These are phyloP conservation scores for Catharus bicknelli DNA, from an alignment of 2,113 vertebrate genomes.

Conservation along the genomic window DNA sequence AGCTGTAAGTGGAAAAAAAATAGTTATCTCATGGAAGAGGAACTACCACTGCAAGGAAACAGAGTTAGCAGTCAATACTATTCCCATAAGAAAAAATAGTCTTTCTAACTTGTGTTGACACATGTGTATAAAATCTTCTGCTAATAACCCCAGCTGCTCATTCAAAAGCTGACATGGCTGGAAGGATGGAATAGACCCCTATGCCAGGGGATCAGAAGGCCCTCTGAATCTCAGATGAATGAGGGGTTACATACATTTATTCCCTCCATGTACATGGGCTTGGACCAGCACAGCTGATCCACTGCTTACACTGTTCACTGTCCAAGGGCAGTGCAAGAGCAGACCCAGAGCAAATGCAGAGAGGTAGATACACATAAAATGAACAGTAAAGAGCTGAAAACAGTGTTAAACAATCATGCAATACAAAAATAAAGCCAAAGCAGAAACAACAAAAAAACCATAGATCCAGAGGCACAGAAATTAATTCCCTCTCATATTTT, in stretches of 20 bases:
- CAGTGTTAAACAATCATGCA: fast-evolving
- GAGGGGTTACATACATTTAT: not conserved
- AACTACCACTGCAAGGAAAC: not conserved
- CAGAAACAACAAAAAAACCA: not conserved
- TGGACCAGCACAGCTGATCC: not conserved
- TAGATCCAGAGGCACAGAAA: not conserved
- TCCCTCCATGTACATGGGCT: fast-evolving
- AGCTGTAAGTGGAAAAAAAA: not conserved
- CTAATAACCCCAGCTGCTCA: not conserved
- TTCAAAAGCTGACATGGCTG: not conserved
- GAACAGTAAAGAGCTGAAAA: not conserved
- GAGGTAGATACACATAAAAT: not conserved
- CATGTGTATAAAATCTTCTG: not conserved
- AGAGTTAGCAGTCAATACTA: not conserved
- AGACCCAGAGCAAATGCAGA: not conserved
- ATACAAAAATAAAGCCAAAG: not conserved
- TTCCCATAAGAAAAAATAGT: not conserved
- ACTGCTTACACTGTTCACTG: not conserved
- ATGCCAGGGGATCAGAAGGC: not conserved
- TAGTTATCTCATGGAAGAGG: not conserved
- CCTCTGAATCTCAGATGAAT: not conserved
- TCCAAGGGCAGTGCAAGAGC: not conserved
- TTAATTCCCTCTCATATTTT: fast-evolving
- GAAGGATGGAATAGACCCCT: not conserved
- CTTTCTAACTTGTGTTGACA: not conserved